Evolutionary conservation across 1,140 invertebrate genomes (phyloP).

Genomic region (Penaeus indicus): DNA sequence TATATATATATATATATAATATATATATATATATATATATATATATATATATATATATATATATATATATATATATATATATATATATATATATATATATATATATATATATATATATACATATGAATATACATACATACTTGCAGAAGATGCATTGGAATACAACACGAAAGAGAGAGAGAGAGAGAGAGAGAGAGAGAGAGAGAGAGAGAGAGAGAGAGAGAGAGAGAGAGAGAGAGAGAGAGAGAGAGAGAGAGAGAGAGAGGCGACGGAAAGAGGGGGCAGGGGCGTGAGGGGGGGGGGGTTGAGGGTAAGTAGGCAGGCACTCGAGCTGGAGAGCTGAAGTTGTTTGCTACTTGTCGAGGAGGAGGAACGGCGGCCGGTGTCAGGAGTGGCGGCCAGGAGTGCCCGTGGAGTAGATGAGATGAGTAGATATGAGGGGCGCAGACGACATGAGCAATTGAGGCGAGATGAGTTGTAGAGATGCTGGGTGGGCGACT

Average conservation of each 20-base stretch:
- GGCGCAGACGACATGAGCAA: too few species aligned
- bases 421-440: too few species aligned
- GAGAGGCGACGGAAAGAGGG: neutral
- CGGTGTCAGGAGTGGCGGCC: too few species aligned
- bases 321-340: neutral
- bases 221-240: conserved; percentile 1
- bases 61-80: neutral
- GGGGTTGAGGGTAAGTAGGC: neutral
- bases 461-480: too few species aligned
- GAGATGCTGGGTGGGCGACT: too few species aligned
- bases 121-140: neutral
- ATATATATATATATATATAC: too few species aligned
- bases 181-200: conserved; percentile 42
- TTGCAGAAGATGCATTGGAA: neutral
- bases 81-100: neutral
- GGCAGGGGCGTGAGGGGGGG: neutral
- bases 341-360: neutral
- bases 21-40: too few species aligned
- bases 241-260: conserved; percentile 7
- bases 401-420: too few species aligned
- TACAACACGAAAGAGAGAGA: conserved; percentile 29
- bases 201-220: conserved; percentile 20
- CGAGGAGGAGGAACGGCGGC: too few species aligned
- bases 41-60: neutral
- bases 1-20: too few species aligned